Evolutionary conservation across 1,140 invertebrate species (phyloP).

Genomic region (Ectropis grisescens): DNA sequence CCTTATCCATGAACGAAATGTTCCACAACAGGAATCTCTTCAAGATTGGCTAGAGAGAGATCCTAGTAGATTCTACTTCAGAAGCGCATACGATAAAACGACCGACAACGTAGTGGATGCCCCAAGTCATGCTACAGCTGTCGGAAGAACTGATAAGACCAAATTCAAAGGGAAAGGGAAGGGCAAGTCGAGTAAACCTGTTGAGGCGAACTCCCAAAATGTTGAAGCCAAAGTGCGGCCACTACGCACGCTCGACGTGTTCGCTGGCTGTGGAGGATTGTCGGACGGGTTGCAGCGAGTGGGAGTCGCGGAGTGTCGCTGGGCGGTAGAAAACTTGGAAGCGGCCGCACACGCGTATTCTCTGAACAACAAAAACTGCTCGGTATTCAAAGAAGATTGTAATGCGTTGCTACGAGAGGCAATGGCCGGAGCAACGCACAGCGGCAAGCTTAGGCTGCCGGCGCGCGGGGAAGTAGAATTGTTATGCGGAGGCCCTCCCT

Average conservation of each 20-base stretch:
- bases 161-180: conserved; percentile 80
- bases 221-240: conserved; percentile 54
- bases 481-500: conserved; percentile 91
- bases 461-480: conserved; percentile 87
- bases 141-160: conserved; percentile 74
- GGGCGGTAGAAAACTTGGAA: conserved; percentile 88
- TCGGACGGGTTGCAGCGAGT: conserved; percentile 81
- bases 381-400: conserved; percentile 87
- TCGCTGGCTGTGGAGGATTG: conserved; percentile 89
- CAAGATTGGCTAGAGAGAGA: conserved; percentile 77
- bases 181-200: conserved; percentile 73
- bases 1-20: conserved; percentile 49
- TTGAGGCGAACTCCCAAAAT: conserved; percentile 27
- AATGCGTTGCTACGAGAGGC: conserved; percentile 79
- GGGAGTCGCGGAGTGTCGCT: conserved; percentile 77
- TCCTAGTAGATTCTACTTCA: conserved; percentile 83
- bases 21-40: conserved; percentile 48
- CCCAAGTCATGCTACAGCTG: conserved; percentile 69
- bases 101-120: conserved; percentile 75
- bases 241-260: conserved; percentile 84
- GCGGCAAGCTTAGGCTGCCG: conserved; percentile 76
- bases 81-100: conserved; percentile 75
- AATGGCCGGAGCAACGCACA: conserved; percentile 69
- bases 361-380: conserved; percentile 81
- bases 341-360: conserved; percentile 85